Conservation (phyloP, 1,140 invertebrate genomes). For the Platorchestia sp. region DNA sequence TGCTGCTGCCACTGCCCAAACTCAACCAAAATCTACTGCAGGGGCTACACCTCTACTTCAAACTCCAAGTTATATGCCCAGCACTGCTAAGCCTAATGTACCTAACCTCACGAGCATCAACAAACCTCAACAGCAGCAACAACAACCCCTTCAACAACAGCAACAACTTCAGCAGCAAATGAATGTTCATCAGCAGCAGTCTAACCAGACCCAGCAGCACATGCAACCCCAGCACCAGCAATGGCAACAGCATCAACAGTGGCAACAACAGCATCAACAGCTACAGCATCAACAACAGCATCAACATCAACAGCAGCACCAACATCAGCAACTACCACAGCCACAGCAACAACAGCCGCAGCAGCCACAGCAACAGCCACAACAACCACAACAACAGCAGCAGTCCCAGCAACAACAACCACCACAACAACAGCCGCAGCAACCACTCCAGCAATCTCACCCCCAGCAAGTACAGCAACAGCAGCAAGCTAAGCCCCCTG, state of each 20-base stretch:
- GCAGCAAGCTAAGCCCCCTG: neutral
- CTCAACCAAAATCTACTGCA: neutral
- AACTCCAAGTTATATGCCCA: slow-evolving; percentile 33
- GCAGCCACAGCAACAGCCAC: neutral
- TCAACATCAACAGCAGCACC: neutral
- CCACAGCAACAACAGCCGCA: neutral
- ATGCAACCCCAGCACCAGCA: neutral
- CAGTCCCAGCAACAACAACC: neutral
- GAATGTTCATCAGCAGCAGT: neutral
- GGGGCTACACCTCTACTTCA: slow-evolving; percentile 8
- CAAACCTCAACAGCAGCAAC: slow-evolving; percentile 16
- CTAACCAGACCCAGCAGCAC: neutral
- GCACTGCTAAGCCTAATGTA: neutral
- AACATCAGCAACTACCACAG: neutral
- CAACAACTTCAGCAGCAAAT: neutral
- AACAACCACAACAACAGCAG: neutral
- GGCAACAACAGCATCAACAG: neutral
- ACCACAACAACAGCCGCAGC: neutral
- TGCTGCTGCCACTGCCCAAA: neutral
- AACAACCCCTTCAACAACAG: neutral
- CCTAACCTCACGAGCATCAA: slow-evolving; percentile 20
- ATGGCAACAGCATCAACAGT: neutral
- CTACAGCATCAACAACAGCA: neutral
- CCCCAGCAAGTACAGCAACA: neutral
- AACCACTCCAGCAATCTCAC: neutral